phyloP scores from a whole-genome alignment of 92 coral and sea anemone genomes.

The Isaurus tuberculatus region DNA sequence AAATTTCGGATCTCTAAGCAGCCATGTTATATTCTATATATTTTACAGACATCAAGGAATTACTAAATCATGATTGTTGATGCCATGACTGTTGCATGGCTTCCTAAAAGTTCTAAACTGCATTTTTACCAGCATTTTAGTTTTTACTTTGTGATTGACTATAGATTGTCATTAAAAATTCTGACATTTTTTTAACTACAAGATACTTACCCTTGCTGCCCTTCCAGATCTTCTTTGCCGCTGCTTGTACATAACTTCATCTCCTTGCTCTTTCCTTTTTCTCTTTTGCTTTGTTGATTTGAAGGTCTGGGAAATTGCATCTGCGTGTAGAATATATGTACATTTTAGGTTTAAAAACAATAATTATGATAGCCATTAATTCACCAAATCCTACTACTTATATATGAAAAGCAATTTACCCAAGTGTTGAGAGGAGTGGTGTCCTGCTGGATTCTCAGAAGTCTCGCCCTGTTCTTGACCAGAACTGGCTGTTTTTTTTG shows the following conservation, averaged over 20 bases:
- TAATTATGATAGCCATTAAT: neutral
- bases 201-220: neutral
- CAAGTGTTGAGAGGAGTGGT: neutral
- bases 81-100: slow-evolving; percentile 8
- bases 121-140: slow-evolving; percentile 1
- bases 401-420: neutral
- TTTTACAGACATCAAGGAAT: slow-evolving; percentile 1
- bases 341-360: neutral
- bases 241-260: neutral
- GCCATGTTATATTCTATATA: neutral
- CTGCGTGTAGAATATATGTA: neutral
- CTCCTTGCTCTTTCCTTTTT: neutral
- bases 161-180: neutral
- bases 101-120: neutral
- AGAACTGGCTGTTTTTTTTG: neutral
- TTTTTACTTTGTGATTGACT: neutral
- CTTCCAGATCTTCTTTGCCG: slow-evolving; percentile 6
- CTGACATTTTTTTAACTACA: neutral
- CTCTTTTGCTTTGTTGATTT: neutral
- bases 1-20: slow-evolving; percentile 1
- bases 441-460: slow-evolving; percentile 11
- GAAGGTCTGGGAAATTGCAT: neutral
- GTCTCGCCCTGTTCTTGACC: neutral
- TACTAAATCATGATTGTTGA: slow-evolving; percentile 1
- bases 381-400: neutral